phyloP scores from a whole-genome alignment of 1,140 invertebrate genomes.

The Arctopsyche grandis region DNA sequence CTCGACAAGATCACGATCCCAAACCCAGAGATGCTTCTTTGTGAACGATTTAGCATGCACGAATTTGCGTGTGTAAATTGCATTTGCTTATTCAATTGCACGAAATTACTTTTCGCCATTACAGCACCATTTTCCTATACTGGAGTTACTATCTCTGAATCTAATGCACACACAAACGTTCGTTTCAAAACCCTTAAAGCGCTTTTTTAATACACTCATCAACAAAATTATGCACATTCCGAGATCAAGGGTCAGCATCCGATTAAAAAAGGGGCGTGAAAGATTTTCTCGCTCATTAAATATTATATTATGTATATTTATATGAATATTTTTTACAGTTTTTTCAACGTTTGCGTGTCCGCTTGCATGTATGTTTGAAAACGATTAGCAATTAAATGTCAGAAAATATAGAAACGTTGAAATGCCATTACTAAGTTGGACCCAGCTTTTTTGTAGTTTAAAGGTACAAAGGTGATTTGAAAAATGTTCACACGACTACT shows the following conservation, averaged over 20 bases:
- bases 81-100: not conserved
- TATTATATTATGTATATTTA: not conserved
- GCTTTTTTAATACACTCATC: too few relatives aligned
- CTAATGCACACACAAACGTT: not conserved
- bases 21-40: constrained; percentile 7
- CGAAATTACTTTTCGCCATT: constrained; percentile 25
- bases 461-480: not conserved
- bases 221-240: too few relatives aligned
- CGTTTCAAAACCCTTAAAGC: too few relatives aligned
- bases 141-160: not conserved
- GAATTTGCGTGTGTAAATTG: constrained; percentile 27
- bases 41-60: constrained; percentile 24
- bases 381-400: not conserved
- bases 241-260: too few relatives aligned
- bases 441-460: not conserved
- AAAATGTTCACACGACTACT: not conserved
- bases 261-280: too few relatives aligned
- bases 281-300: too few relatives aligned
- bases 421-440: not conserved
- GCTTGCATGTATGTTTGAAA: not conserved
- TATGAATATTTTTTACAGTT: not conserved
- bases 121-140: not conserved
- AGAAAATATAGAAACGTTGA: not conserved
- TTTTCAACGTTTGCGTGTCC: not conserved
- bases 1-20: constrained; percentile 36